phyloP scores from a whole-genome alignment of 2,113 vertebrate genomes.

The Pituophis catenifer region DNA sequence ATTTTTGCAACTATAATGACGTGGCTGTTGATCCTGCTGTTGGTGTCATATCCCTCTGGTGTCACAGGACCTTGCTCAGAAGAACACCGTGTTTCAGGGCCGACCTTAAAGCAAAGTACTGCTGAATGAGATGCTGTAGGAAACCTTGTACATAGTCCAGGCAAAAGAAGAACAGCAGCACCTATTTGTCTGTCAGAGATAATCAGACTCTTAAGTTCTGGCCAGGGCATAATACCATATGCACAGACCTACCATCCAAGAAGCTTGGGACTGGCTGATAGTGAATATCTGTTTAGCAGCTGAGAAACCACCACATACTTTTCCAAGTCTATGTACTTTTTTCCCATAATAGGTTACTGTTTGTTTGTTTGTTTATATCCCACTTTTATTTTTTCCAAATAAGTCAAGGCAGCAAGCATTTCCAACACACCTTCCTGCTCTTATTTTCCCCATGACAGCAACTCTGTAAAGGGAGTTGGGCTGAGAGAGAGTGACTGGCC shows the following conservation, averaged over 20 bases:
- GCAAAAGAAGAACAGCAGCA: not conserved
- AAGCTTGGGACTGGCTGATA: not conserved
- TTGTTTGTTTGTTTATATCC: not conserved
- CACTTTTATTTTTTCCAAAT: not conserved
- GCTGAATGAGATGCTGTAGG: not conserved
- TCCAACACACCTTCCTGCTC: not conserved
- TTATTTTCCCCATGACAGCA: not conserved
- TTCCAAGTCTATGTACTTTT: not conserved
- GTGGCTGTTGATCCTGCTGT: not conserved
- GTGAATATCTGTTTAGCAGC: not conserved
- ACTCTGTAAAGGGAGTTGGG: not conserved
- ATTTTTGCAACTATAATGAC: not conserved
- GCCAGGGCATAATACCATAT: not conserved
- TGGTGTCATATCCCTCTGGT: not conserved
- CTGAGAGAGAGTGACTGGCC: not conserved
- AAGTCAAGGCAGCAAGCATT: not conserved
- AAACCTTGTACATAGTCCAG: not conserved
- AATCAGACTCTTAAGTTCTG: not conserved
- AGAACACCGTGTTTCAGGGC: not conserved
- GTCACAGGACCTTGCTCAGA: not conserved
- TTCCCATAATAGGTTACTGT: not conserved
- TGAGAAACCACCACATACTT: not conserved
- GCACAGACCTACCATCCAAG: not conserved
- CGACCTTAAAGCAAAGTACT: not conserved
- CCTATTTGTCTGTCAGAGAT: not conserved